Base-by-base conservation (phyloP, 2,888 invertebrate species). In the Acronicta psi region DNA sequence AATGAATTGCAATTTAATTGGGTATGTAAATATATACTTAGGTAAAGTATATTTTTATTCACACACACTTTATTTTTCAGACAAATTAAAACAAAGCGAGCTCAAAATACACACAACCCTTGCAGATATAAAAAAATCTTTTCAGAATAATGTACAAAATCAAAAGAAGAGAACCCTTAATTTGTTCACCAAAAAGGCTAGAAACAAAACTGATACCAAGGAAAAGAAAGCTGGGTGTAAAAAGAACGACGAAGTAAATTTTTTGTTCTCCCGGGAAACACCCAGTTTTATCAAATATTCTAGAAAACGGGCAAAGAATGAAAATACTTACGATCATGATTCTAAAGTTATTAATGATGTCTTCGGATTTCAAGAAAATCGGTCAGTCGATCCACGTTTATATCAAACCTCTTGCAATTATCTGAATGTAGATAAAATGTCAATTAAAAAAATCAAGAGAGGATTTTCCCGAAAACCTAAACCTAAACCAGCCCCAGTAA, bases 291-390 rank as follows among this genome's bases (percentile, higher is more conserved):
- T 56, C 6, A 58, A 45, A 41, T 50, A 37, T 45, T 37, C 37
- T 29, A 56, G 20, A 38, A 72, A 47, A 23, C 25, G 49, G 38
- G 6, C 47, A 9, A 47, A 44, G 3, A 42, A 54, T 46, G 18
- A 60, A 7, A 47, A 13, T 13, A 4, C 1, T 1, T 58, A 46
- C 2, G 46, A 42, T 16, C 11, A 31, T 8, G 29, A 31, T 23
- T 18, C 14, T 4, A 43, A 43, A 46, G 53, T 67, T 45, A 42
- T 64, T 1, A 66, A 58, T 37, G 73, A 81, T 17, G 45, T 73
- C 7, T 79, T 75, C 40, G 73, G 77, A 25, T 78, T 78, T 23
- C 69, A 66, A 18, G 73, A 61, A 51, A 74, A 44, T 45, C 52
- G 56, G 43, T 16, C 36, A 10, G 11, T 51, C 3, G 54, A 62